Conservation (phyloP, 2,113 vertebrate species). For the Platichthys flesus region DNA sequence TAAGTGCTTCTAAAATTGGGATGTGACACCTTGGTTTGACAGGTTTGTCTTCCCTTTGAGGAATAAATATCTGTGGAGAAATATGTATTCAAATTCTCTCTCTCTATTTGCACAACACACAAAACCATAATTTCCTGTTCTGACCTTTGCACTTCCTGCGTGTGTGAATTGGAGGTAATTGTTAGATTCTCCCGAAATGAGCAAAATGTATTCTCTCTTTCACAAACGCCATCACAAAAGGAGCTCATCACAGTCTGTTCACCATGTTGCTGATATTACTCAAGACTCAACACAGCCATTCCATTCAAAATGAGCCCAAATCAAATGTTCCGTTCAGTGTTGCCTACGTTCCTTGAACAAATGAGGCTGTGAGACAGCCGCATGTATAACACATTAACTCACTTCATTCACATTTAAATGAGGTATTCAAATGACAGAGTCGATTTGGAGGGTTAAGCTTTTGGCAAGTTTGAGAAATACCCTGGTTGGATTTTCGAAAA, state of each 20-base stretch:
- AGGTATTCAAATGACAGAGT: conserved; percentile 16
- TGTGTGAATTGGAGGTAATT: conserved; percentile 10
- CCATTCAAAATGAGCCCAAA: conserved; percentile 54
- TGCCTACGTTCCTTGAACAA: conserved; percentile 31
- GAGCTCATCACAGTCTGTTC: conserved; percentile 37
- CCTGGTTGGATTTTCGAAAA: not conserved
- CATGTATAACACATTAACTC: conserved; percentile 34
- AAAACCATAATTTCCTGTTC: conserved; percentile 20
- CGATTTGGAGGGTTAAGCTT: not conserved
- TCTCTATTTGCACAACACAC: conserved; percentile 18
- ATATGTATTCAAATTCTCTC: conserved; percentile 19
- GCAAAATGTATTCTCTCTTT: not conserved
- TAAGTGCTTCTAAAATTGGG: conserved; percentile 1
- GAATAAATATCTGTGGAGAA: conserved; percentile 22
- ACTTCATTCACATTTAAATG: conserved; percentile 19
- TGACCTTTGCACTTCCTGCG: not conserved
- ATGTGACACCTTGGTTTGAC: not conserved
- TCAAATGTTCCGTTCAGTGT: conserved; percentile 30
- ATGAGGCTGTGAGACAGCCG: conserved; percentile 38
- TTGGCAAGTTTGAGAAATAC: conserved; percentile 4
- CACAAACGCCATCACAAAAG: not conserved
- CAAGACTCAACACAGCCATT: conserved; percentile 47
- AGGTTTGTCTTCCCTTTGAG: conserved; percentile 22
- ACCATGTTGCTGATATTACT: conserved; percentile 33
- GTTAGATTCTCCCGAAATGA: conserved; percentile 14